Conservation (phyloP, 2,797 vertebrate genomes). For the Eremophila alpestris region DNA sequence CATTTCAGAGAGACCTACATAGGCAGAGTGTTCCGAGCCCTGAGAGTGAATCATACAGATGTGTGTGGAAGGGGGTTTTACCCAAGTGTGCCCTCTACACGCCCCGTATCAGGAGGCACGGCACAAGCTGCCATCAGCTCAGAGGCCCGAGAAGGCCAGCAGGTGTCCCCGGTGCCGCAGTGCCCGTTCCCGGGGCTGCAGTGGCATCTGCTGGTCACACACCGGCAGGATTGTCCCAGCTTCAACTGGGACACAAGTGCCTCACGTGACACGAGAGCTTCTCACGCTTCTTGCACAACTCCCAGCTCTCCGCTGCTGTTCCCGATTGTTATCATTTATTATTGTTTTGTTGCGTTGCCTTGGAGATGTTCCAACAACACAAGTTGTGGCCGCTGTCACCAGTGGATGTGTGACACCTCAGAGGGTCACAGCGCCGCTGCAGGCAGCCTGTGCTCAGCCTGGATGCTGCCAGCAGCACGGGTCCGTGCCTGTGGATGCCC, state of each 20-base stretch:
- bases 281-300: not conserved
- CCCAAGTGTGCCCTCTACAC: rapidly evolving
- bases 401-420: not conserved
- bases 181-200: not conserved
- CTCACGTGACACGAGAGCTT: not conserved
- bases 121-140: not conserved
- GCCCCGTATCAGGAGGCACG: rapidly evolving
- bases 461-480: not conserved
- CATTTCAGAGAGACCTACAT: not conserved
- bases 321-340: not conserved
- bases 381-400: not conserved
- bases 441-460: too few relatives aligned
- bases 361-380: not conserved
- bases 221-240: not conserved
- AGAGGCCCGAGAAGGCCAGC: not conserved
- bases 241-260: not conserved
- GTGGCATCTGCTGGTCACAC: constrained; percentile 58
- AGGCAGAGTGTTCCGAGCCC: rapidly evolving
- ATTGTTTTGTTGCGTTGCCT: not conserved
- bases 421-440: rapidly evolving
- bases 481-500: not conserved
- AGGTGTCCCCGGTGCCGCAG: not conserved
- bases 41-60: not conserved
- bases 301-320: not conserved
- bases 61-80: not conserved